phyloP scores from a whole-genome alignment of 2,113 vertebrate species.

The Siniperca knerii region DNA sequence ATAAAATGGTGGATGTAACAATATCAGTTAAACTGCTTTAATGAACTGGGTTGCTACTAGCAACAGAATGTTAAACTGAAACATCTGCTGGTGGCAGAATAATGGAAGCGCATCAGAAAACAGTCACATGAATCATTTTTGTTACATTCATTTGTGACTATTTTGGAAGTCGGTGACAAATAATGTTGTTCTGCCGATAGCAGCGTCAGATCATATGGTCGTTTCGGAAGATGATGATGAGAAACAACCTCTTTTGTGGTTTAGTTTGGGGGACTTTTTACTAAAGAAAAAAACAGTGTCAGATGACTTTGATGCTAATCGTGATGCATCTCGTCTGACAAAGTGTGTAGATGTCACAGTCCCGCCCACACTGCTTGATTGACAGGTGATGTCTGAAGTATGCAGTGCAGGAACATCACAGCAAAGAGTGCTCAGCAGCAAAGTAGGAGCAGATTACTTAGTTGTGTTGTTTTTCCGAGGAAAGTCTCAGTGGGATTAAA shows the following conservation, averaged over 20 bases:
- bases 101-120: not conserved
- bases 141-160: too few relatives aligned
- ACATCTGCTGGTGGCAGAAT: not conserved
- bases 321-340: conserved; percentile 22
- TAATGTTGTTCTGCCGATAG: not conserved
- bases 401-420: not conserved
- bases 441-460: not conserved
- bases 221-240: not conserved
- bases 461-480: not conserved
- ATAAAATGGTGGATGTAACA: not conserved
- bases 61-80: not conserved
- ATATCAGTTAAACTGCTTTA: not conserved
- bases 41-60: not conserved
- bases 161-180: not conserved
- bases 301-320: not conserved
- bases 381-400: conserved; percentile 17
- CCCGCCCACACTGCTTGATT: conserved; percentile 32
- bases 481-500: not conserved
- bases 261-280: too few relatives aligned
- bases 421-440: not conserved
- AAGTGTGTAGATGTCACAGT: not conserved
- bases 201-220: not conserved
- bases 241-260: not conserved
- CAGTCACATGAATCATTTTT: not conserved
- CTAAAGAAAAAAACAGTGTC: too few relatives aligned